Conservation (phyloP, 2,888 invertebrate genomes). For the Margaritifera margaritifera region DNA sequence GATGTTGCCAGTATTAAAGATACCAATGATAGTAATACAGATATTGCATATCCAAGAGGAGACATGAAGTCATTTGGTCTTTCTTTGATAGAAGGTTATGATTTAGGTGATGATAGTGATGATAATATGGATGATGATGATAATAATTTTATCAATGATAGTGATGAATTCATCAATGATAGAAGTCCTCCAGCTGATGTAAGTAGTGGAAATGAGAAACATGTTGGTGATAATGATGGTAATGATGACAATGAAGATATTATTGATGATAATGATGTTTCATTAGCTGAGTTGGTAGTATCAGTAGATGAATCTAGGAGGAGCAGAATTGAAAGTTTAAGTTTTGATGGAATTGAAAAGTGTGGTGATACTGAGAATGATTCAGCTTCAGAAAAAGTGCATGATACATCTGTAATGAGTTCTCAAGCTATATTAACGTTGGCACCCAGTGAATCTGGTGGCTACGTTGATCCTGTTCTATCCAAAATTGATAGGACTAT, state of each 20-base stretch:
- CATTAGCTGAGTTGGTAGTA: not conserved
- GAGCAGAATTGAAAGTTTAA: slow-evolving; percentile 10
- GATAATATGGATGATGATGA: not conserved
- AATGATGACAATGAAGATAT: slow-evolving; percentile 4
- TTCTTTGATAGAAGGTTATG: too few relatives aligned
- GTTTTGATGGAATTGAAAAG: slow-evolving; percentile 11
- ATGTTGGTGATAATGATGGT: slow-evolving; percentile 9
- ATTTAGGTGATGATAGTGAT: not conserved
- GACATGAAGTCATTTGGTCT: not conserved
- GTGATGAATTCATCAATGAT: not conserved
- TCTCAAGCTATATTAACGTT: too few relatives aligned
- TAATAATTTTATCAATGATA: not conserved
- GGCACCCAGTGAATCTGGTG: not conserved
- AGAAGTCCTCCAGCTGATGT: not conserved
- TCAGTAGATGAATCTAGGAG: not conserved
- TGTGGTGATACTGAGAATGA: not conserved
- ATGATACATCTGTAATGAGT: too few relatives aligned
- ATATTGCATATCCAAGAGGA: too few relatives aligned
- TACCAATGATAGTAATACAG: slow-evolving; percentile 4
- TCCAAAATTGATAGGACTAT: slow-evolving; percentile 33
- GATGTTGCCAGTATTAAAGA: slow-evolving; percentile 7
- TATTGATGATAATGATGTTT: not conserved
- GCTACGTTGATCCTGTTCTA: not conserved
- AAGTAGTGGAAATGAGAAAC: not conserved
- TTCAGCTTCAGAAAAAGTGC: not conserved